Evolutionary conservation across 1,140 invertebrate genomes (phyloP).

Genomic region (Dendrolimus kikuchii): DNA sequence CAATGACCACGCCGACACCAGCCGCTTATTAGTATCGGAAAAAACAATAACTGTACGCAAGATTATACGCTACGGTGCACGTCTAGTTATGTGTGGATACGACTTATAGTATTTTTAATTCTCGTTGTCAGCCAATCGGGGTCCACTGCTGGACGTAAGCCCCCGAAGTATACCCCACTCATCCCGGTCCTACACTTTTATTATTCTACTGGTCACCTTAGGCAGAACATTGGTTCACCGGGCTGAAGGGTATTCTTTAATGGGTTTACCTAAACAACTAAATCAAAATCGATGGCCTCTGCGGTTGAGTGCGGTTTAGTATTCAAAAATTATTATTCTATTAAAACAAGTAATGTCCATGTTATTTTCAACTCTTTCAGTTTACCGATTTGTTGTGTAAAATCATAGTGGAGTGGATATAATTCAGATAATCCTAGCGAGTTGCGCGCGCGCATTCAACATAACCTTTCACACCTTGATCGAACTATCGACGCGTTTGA

Average conservation of each 20-base stretch:
- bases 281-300: no score
- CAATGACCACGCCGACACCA: slow-evolving; percentile 30
- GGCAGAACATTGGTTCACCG: no score
- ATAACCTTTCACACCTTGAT: slow-evolving; percentile 52
- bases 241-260: no score
- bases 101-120: not conserved
- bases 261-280: no score
- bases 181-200: no score
- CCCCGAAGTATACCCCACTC: no score
- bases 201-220: no score
- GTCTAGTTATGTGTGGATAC: slow-evolving; percentile 18
- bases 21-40: slow-evolving; percentile 48
- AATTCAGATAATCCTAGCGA: slow-evolving; percentile 28
- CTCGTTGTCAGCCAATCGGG: no score
- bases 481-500: slow-evolving; percentile 5
- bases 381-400: slow-evolving; percentile 23
- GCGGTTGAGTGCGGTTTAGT: no score
- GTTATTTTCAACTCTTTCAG: slow-evolving; percentile 13
- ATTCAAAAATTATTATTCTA: no score
- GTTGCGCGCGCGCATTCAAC: slow-evolving; percentile 18
- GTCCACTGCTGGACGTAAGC: no score
- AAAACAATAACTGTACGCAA: slow-evolving; percentile 49
- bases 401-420: slow-evolving; percentile 34
- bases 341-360: slow-evolving; percentile 20
- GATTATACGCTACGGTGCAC: slow-evolving; percentile 23